phyloP scores from a whole-genome alignment of 2,113 vertebrate species.

The Muntiacus muntjak region DNA sequence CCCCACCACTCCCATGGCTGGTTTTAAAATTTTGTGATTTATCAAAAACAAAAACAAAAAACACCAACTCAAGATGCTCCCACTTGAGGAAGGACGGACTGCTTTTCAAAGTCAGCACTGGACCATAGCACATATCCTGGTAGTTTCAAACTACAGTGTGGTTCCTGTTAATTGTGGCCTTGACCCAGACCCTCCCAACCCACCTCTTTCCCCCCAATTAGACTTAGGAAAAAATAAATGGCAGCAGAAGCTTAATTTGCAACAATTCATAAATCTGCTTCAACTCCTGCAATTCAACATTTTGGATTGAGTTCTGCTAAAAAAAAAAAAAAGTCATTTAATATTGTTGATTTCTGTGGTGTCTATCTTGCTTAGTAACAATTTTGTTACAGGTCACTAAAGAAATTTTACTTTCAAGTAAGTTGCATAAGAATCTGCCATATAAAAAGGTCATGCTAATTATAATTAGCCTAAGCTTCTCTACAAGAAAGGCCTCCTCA shows the following conservation, averaged over 20 bases:
- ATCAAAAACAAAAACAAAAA: not conserved
- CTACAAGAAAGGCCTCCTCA: not conserved
- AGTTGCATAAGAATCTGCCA: not conserved
- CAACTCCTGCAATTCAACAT: not conserved
- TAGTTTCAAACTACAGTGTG: not conserved
- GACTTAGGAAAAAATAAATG: not conserved
- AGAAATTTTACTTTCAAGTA: constrained; percentile 3
- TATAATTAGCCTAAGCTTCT: not conserved
- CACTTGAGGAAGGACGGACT: not conserved
- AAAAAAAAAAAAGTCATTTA: not conserved
- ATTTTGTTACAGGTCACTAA: not conserved
- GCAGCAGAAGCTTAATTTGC: not conserved
- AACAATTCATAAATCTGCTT: constrained; percentile 15
- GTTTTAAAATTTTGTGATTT: not conserved
- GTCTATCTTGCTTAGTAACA: not conserved
- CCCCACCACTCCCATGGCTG: not conserved
- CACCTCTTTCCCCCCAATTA: not conserved
- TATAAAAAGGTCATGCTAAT: not conserved
- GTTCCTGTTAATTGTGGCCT: not conserved
- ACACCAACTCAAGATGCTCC: not conserved
- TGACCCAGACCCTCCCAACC: not conserved
- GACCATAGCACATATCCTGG: not conserved
- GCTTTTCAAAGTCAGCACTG: not conserved
- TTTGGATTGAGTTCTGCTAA: not conserved
- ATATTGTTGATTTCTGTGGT: constrained; percentile 26